These are phyloP conservation scores for Cyanocitta stelleri DNA, from an alignment of 2,113 vertebrate species.

Conservation along the genomic window DNA sequence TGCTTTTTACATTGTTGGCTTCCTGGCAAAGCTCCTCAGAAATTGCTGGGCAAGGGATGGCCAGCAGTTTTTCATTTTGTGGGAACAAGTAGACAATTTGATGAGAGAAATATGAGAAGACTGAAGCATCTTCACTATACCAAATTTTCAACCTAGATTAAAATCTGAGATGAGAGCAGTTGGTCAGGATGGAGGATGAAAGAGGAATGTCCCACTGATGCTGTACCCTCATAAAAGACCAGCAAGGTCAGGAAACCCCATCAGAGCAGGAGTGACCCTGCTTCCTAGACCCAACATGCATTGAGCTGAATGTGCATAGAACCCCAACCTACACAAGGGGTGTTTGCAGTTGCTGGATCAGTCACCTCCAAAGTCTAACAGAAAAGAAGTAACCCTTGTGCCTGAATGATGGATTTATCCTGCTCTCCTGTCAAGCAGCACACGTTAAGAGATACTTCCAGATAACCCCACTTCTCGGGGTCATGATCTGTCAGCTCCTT, in stretches of 20 bases:
- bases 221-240: neutral
- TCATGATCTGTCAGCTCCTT: neutral
- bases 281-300: neutral
- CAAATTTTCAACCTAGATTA: neutral
- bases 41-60: neutral
- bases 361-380: neutral
- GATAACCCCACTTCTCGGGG: neutral
- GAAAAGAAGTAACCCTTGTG: neutral
- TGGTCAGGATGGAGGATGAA: neutral
- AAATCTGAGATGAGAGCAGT: neutral
- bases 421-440: neutral
- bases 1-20: neutral
- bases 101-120: neutral
- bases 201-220: neutral
- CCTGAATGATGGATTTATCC: neutral
- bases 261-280: neutral
- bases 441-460: neutral
- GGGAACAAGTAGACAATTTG: neutral
- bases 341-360: neutral
- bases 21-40: neutral
- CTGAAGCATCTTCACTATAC: neutral
- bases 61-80: neutral
- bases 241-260: neutral
- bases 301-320: neutral
- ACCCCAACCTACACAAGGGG: fast-evolving